A percentile compares a stretch with the other conserved stretches of the same genome.
phyloP scores from a whole-genome alignment of 2,797 vertebrate genomes.

The Bucorvus abyssinicus region DNA sequence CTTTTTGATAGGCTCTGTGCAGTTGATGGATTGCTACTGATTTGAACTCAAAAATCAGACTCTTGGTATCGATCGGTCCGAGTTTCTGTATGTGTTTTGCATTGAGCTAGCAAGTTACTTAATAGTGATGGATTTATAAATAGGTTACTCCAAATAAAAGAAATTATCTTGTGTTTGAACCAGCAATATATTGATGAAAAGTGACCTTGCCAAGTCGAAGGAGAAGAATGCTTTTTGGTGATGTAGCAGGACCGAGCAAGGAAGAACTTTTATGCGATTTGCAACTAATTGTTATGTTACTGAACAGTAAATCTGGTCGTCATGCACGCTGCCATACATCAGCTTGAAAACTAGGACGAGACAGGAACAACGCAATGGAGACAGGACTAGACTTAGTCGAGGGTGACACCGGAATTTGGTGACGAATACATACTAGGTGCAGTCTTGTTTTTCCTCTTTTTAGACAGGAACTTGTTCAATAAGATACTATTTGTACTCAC shows the following conservation, averaged over 20 bases:
- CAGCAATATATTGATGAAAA: background rate
- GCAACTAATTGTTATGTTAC: background rate
- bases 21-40: slow-evolving; percentile 21
- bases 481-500: background rate
- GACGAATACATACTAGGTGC: background rate
- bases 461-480: background rate
- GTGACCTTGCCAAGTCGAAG: background rate
- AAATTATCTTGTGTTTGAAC: background rate
- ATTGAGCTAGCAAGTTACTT: slow-evolving; percentile 4
- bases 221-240: background rate
- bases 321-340: background rate
- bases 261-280: background rate
- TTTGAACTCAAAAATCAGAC: slow-evolving; percentile 9
- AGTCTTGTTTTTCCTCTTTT: background rate
- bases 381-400: background rate
- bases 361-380: background rate
- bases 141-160: slow-evolving; percentile 3
- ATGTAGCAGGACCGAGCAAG: background rate
- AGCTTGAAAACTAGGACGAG: background rate
- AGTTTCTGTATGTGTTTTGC: slow-evolving; percentile 5
- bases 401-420: background rate
- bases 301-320: background rate
- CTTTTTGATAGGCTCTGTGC: background rate
- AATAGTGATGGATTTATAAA: slow-evolving; percentile 41
- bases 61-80: background rate